These are phyloP conservation scores for Cynocephalus volans DNA, from an alignment of 2,113 vertebrate species.

Conservation along the genomic window DNA sequence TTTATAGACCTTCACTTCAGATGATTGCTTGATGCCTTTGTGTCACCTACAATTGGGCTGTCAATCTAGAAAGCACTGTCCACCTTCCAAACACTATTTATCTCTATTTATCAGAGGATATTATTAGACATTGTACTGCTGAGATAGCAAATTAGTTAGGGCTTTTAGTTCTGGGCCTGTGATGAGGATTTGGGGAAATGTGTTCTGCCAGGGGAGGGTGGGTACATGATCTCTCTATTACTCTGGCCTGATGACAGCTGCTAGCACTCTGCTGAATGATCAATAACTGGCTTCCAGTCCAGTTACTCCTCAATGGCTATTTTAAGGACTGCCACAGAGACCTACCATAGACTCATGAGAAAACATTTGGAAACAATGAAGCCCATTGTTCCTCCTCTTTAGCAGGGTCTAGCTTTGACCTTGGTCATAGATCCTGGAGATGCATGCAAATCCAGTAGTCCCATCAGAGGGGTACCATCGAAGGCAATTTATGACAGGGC, in stretches of 20 bases:
- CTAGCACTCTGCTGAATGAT: conserved; percentile 72
- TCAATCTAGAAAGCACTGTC: conserved; percentile 77
- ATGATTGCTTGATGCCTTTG: conserved; percentile 77
- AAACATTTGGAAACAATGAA: conserved; percentile 27
- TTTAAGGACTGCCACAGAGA: conserved; percentile 73
- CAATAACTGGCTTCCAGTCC: conserved; percentile 81
- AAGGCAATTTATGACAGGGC: neutral
- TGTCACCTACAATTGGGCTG: conserved; percentile 71
- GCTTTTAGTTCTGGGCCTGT: conserved; percentile 81
- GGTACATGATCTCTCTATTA: conserved; percentile 33
- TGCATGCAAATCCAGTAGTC: neutral
- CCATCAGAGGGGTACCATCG: neutral
- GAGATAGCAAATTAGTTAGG: conserved; percentile 79
- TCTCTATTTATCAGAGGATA: conserved; percentile 80
- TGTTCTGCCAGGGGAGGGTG: conserved; percentile 27
- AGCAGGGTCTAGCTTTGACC: neutral
- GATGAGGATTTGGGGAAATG: conserved; percentile 80
- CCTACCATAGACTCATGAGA: neutral
- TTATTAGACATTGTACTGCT: conserved; percentile 81
- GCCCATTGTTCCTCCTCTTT: neutral
- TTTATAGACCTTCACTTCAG: conserved; percentile 70
- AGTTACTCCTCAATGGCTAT: conserved; percentile 73
- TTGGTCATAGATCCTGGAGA: neutral
- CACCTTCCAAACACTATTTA: conserved; percentile 74
- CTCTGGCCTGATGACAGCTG: conserved; percentile 73